Conservation (phyloP, 2,113 vertebrate genomes). For the Melanerpes aurifrons region DNA sequence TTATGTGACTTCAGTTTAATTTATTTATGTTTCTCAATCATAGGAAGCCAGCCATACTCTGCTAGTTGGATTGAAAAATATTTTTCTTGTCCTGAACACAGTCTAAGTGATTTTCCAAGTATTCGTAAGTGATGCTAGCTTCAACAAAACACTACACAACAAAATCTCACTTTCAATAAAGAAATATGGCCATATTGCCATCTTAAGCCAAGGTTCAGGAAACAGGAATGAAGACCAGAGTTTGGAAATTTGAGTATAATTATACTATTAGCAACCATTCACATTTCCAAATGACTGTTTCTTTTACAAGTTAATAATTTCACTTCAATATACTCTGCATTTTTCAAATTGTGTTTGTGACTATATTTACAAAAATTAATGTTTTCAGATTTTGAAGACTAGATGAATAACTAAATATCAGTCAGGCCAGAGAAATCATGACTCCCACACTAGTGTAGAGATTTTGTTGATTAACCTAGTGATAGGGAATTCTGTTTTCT, state of each 20-base stretch:
- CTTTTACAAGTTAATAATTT: background rate
- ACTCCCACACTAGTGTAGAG: background rate
- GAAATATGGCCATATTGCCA: background rate
- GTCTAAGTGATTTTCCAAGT: background rate
- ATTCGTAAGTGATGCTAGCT: background rate
- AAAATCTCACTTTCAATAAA: background rate
- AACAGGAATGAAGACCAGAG: background rate
- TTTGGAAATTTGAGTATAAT: background rate
- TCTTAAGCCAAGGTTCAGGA: background rate
- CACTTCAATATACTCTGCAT: background rate
- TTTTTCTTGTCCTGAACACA: background rate
- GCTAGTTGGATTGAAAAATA: background rate
- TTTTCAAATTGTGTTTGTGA: background rate
- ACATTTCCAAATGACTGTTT: background rate
- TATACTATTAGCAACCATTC: background rate
- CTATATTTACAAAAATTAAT: background rate
- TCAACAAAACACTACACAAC: background rate
- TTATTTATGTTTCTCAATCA: background rate
- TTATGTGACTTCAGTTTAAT: background rate
- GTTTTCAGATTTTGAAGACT: background rate
- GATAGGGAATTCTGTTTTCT: background rate
- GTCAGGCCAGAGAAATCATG: background rate
- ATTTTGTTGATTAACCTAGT: background rate
- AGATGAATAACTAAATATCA: background rate
- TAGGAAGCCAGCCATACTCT: background rate